These are phyloP conservation scores for Aleadryas rufinucha DNA, from an alignment of 2,113 vertebrate species.

Conservation along the genomic window DNA sequence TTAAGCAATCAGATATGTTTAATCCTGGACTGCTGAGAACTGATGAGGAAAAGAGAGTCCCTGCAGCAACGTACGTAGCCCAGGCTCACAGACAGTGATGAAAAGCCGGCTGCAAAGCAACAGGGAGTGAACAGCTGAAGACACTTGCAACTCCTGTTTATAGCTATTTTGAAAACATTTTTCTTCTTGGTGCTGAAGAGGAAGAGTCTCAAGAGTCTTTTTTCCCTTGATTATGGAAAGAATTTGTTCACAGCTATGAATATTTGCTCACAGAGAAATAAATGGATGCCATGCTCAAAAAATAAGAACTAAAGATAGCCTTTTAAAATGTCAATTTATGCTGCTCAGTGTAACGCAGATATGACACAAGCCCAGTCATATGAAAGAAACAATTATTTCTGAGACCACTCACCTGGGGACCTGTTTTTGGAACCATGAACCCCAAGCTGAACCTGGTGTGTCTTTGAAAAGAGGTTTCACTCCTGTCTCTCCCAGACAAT, in stretches of 20 bases:
- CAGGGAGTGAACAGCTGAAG: conserved; percentile 22
- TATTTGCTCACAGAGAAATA: background rate
- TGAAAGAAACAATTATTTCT: background rate
- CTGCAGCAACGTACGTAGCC: background rate
- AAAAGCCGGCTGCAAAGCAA: conserved; percentile 2
- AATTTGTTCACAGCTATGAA: background rate
- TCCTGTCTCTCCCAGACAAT: background rate
- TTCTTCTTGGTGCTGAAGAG: conserved; percentile 14
- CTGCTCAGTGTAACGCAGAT: background rate
- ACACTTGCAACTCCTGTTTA: conserved; percentile 16
- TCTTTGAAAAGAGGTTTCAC: background rate
- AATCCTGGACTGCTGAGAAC: conserved; percentile 24
- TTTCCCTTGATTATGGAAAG: background rate
- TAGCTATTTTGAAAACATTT: conserved; percentile 50
- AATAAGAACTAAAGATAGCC: background rate
- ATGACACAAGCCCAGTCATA: background rate
- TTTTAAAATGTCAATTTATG: background rate
- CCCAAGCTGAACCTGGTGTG: background rate
- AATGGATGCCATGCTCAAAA: background rate
- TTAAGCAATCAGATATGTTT: conserved; percentile 7
- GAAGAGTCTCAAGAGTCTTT: conserved; percentile 7
- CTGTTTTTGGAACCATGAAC: background rate
- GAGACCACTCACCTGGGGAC: background rate
- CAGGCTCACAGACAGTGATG: background rate
- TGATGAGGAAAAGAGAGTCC: background rate